phyloP scores from a whole-genome alignment of 2,888 invertebrate genomes.

The Meteorus colon region DNA sequence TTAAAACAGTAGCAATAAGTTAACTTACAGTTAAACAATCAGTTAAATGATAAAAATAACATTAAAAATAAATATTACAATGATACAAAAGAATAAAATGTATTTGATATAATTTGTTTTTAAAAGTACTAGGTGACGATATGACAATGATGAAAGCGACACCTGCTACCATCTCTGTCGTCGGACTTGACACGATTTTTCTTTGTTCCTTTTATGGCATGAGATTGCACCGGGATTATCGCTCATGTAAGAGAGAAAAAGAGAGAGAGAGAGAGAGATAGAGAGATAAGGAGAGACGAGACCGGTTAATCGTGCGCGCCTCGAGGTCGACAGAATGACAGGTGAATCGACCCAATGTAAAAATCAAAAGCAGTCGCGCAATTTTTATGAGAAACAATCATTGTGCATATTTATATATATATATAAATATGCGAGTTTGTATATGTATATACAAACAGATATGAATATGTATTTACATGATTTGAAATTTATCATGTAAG shows the following conservation, averaged over 20 bases:
- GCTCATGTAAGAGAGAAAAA: slow-evolving; percentile 25
- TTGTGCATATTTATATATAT: background rate
- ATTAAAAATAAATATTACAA: background rate
- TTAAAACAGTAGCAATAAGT: too few relatives aligned
- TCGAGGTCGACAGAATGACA: slow-evolving; percentile 39
- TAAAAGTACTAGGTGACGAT: slow-evolving; percentile 6
- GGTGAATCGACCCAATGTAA: slow-evolving; percentile 32
- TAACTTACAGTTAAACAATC: too few relatives aligned
- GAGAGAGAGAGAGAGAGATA: background rate
- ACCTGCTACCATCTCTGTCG: slow-evolving; percentile 41
- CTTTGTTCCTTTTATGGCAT: slow-evolving; percentile 61
- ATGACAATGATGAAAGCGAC: slow-evolving; percentile 31
- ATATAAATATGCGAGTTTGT: background rate
- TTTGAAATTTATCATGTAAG: slow-evolving; percentile 16
- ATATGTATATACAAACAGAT: background rate
- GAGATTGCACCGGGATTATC: slow-evolving; percentile 58
- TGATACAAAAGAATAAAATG: background rate
- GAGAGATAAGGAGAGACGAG: slow-evolving; percentile 22
- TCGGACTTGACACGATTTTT: slow-evolving; percentile 62
- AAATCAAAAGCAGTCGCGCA: slow-evolving; percentile 12
- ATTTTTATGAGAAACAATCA: slow-evolving; percentile 11
- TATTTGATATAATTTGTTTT: background rate
- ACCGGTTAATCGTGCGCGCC: slow-evolving; percentile 47
- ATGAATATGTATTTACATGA: background rate
- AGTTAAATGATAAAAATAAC: background rate